Percentiles rank a stretch among this genome's conserved stretches.
Evolutionary conservation across 2,888 invertebrate species (phyloP).

Genomic region (Epinotia bilunana): DNA sequence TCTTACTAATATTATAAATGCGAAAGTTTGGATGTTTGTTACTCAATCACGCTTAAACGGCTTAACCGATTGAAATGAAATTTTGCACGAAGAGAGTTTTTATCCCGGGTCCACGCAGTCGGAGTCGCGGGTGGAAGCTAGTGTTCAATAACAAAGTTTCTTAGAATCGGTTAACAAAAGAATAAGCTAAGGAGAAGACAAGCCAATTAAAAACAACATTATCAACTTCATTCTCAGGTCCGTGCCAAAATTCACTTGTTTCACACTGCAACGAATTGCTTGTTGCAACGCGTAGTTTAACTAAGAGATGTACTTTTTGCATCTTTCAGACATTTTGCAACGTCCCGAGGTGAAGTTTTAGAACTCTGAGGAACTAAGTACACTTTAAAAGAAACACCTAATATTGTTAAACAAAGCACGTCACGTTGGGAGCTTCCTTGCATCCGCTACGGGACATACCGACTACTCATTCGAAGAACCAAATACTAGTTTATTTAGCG

Average conservation of each 20-base stretch:
- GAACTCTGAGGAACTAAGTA: conserved; percentile 34
- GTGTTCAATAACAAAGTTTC: no score
- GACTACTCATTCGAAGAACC: neutral
- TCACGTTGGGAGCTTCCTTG: conserved; percentile 54
- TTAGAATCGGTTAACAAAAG: neutral
- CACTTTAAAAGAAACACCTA: conserved; percentile 50
- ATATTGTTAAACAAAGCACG: conserved; percentile 53
- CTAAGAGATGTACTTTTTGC: conserved; percentile 26
- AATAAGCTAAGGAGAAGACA: neutral
- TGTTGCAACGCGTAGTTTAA: conserved; percentile 22
- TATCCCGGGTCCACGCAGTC: no score
- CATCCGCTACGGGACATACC: conserved; percentile 51
- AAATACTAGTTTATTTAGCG: conserved; percentile 13
- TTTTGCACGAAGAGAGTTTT: no score
- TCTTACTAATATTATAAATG: no score
- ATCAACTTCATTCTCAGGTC: conserved; percentile 6
- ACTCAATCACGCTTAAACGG: no score
- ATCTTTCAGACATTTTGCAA: conserved; percentile 29
- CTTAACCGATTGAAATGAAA: no score
- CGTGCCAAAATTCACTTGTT: conserved; percentile 31
- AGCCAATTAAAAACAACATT: conserved; percentile 24
- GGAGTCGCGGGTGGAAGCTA: no score
- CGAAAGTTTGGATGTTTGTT: no score
- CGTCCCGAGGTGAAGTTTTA: conserved; percentile 23
- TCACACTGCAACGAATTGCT: conserved; percentile 32